Conservation (phyloP, 1,140 invertebrate species). For the Drosophila pachea region DNA sequence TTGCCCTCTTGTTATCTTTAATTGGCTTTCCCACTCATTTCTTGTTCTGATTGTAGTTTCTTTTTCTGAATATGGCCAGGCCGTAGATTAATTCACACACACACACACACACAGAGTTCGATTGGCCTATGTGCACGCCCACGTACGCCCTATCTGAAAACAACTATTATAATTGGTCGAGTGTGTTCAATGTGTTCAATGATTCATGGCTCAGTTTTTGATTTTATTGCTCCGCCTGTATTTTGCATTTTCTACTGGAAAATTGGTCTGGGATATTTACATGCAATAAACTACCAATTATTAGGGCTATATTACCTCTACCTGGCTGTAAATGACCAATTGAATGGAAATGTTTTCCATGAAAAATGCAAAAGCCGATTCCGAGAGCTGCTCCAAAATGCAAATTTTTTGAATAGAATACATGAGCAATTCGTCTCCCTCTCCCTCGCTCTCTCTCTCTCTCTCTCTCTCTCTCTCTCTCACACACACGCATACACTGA, state of each 20-base stretch:
- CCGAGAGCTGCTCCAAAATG: neutral
- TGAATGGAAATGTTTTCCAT: conserved; percentile 28
- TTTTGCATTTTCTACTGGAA: conserved; percentile 20
- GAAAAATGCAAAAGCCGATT: conserved; percentile 15
- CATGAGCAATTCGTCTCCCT: neutral
- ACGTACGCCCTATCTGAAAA: conserved; percentile 15
- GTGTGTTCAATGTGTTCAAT: conserved; percentile 59
- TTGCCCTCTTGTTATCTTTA: conserved; percentile 69
- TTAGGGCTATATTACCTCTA: neutral
- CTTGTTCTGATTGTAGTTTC: conserved; percentile 49
- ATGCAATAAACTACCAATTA: conserved; percentile 44
- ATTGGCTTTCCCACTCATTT: conserved; percentile 70
- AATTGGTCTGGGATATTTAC: conserved; percentile 21
- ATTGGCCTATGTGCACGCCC: conserved; percentile 20
- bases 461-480: neutral
- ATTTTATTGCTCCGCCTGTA: conserved; percentile 52
- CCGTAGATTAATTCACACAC: conserved; percentile 59
- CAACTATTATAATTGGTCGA: conserved; percentile 58
- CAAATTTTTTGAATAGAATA: conserved; percentile 25
- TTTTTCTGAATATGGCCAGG: conserved; percentile 42
- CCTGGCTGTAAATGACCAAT: conserved; percentile 23
- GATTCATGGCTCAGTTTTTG: conserved; percentile 63
- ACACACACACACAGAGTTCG: conserved; percentile 23
- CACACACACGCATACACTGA: neutral
- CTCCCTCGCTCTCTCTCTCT: neutral